These are phyloP conservation scores for Zoanthus sociatus DNA, from an alignment of 92 coral and sea anemone genomes.

Conservation along the genomic window DNA sequence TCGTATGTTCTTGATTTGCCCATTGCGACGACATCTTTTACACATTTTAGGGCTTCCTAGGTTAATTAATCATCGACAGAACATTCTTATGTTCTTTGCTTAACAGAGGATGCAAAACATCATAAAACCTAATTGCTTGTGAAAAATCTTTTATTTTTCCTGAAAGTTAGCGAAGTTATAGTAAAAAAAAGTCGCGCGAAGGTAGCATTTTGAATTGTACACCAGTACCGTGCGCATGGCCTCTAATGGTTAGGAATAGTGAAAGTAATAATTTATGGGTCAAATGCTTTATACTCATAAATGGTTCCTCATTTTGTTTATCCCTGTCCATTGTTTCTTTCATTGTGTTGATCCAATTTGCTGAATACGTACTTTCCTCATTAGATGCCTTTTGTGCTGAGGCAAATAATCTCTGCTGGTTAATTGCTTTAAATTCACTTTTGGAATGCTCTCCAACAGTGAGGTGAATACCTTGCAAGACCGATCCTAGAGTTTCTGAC, in stretches of 20 bases:
- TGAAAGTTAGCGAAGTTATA: too few relatives aligned
- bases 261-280: slow-evolving; percentile 25
- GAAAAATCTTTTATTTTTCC: too few relatives aligned
- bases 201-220: too few relatives aligned
- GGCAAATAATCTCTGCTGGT: slow-evolving; percentile 50
- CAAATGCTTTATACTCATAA: slow-evolving; percentile 58
- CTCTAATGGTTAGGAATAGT: not conserved
- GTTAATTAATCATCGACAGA: too few relatives aligned
- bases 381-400: slow-evolving; percentile 43
- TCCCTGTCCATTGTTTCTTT: slow-evolving; percentile 32
- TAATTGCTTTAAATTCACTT: slow-evolving; percentile 38
- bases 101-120: too few relatives aligned
- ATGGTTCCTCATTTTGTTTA: slow-evolving; percentile 29
- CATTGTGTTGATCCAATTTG: slow-evolving; percentile 52
- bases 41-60: too few relatives aligned
- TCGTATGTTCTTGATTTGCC: too few relatives aligned
- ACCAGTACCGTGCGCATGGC: too few relatives aligned
- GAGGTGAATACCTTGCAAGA: slow-evolving; percentile 49
- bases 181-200: too few relatives aligned
- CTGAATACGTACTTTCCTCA: slow-evolving; percentile 24
- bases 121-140: too few relatives aligned
- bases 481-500: slow-evolving; percentile 37
- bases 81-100: too few relatives aligned
- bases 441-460: slow-evolving; percentile 52
- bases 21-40: too few relatives aligned